Conservation (phyloP, 2,888 invertebrate genomes). For the Nephrotoma appendiculata region DNA sequence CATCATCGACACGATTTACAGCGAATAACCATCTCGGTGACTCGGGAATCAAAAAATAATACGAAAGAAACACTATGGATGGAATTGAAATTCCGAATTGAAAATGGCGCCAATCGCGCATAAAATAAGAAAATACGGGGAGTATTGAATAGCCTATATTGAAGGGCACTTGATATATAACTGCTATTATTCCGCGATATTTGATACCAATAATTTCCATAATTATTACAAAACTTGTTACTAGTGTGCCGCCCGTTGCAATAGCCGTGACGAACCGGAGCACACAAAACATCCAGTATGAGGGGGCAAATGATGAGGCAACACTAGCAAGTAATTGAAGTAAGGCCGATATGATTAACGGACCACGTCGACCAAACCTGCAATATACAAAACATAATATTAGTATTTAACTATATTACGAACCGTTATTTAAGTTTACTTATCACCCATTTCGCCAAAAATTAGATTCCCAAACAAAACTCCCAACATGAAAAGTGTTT, state of each 20-base stretch:
- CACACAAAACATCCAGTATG: slow-evolving; percentile 46
- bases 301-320: slow-evolving; percentile 53
- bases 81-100: slow-evolving; percentile 52
- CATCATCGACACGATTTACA: slow-evolving; percentile 45
- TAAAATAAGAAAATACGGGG: slow-evolving; percentile 45
- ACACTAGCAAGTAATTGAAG: slow-evolving; percentile 59
- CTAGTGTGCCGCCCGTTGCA: slow-evolving; percentile 73
- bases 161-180: slow-evolving; percentile 55
- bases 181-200: slow-evolving; percentile 35
- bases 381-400: slow-evolving; percentile 16
- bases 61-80: slow-evolving; percentile 41
- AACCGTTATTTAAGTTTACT: slow-evolving; percentile 33
- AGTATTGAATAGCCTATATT: slow-evolving; percentile 52
- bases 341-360: slow-evolving; percentile 56
- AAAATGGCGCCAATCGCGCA: slow-evolving; percentile 51
- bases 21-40: slow-evolving; percentile 67
- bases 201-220: slow-evolving; percentile 51
- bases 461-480: slow-evolving; percentile 59
- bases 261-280: slow-evolving; percentile 59
- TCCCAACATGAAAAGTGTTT: slow-evolving; percentile 64
- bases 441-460: slow-evolving; percentile 64
- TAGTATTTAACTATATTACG: not conserved
- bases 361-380: slow-evolving; percentile 61
- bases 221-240: slow-evolving; percentile 54
- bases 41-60: slow-evolving; percentile 58